Evolutionary conservation across 2,888 invertebrate genomes (phyloP), one percentile per base, ranked within the genome.

Genomic region (Galeruca laticollis): DNA sequence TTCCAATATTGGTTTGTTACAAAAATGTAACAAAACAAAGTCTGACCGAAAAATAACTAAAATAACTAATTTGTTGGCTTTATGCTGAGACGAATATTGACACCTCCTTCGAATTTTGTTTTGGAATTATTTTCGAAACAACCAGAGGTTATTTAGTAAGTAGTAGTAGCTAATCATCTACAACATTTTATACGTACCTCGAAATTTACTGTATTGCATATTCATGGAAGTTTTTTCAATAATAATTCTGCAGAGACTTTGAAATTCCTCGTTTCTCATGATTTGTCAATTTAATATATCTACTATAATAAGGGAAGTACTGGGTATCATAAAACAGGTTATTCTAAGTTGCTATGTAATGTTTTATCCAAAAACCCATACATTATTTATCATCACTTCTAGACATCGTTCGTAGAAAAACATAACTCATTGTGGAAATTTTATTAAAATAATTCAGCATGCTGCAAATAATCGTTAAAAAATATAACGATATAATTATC

Each of bases 311-410:
- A 37, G 37, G n/a, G 2, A 40, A 40, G 40, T 40, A n/a, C 40
- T n/a, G 40, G n/a, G 4, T 40, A 40, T n/a, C n/a, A 13, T 26
- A 15, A 18, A 47, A 18, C 47, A 18, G 15, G 47, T 18, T 47
- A 47, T 47, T 47, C 9, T 18, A 47, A 47, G 47, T n/a, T n/a
- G 47, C 18, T 15, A 18, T 47, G 15, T 47, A 18, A 47, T 18
- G 47, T 47, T 47, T 47, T 15, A 47, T 47, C n/a, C 47, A 18
- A 15, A 47, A 47, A 47, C 47, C 15, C n/a, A 47, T 47, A 18
- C 47, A 47, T 47, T 15, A 47, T 47, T 47, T 47, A 47, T 47
- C n/a, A n/a, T n/a, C 6, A 15, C 47, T 47, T 47, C 18, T 15
- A 6, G 4, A n/a, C 40, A 40, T 26, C n/a, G 13, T 40, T 40